Conservation (phyloP, 2,888 invertebrate genomes). For the Nomada lathburiana region DNA sequence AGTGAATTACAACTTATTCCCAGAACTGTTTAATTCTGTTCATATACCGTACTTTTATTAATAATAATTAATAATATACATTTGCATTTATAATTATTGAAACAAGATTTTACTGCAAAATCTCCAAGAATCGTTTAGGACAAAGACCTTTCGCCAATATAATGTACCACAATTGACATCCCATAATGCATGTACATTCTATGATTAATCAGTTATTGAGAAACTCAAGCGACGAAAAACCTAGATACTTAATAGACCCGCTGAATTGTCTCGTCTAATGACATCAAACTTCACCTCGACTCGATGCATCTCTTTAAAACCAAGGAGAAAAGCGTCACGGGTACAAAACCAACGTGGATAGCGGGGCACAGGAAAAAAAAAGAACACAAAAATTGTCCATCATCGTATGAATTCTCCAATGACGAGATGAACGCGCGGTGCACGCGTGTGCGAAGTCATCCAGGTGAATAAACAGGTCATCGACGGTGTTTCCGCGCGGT, state of each 20-base stretch:
- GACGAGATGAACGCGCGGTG: background rate
- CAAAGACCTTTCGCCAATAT: background rate
- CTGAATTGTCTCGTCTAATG: background rate
- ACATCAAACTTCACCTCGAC: background rate
- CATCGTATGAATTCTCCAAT: background rate
- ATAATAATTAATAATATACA: too few species aligned
- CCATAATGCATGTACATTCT: background rate
- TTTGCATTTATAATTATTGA: too few species aligned
- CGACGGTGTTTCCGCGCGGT: slow-evolving; percentile 39
- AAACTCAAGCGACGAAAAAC: too few species aligned
- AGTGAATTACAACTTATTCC: too few species aligned
- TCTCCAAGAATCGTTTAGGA: background rate
- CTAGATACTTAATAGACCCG: too few species aligned
- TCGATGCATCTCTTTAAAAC: background rate
- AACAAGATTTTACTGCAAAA: background rate
- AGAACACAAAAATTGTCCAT: background rate
- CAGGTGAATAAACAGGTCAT: slow-evolving; percentile 37
- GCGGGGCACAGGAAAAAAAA: too few species aligned
- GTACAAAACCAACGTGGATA: background rate
- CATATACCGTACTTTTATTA: too few species aligned
- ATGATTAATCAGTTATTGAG: too few species aligned
- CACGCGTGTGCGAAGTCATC: slow-evolving; percentile 23
- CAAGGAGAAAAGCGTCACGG: background rate
- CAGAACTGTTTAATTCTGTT: too few species aligned
- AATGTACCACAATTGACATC: background rate